Evolutionary conservation across 2,888 invertebrate species (phyloP).

Genomic region (Linnaemya tessellans): DNA sequence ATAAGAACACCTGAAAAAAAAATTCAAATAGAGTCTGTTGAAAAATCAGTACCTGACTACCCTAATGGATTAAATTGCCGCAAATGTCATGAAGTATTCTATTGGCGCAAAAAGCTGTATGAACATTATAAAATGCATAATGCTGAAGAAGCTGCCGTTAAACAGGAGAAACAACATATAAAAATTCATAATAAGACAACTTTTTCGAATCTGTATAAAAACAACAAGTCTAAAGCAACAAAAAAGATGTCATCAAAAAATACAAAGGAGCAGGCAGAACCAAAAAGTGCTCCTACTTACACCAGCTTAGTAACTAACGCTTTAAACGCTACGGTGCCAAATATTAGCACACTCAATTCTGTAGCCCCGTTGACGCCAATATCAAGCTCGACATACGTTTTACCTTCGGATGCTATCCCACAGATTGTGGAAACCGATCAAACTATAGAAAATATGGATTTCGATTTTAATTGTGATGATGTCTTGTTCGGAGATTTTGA

Average conservation of each 20-base stretch:
- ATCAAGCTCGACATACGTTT: slow-evolving; percentile 74
- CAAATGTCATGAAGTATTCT: slow-evolving; percentile 72
- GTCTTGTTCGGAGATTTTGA: slow-evolving; percentile 79
- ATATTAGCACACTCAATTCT: slow-evolving; percentile 10
- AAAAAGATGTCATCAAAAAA: slow-evolving; percentile 1
- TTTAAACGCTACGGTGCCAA: slow-evolving; percentile 51
- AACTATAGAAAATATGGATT: slow-evolving; percentile 80
- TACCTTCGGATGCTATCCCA: slow-evolving; percentile 80
- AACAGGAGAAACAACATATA: slow-evolving; percentile 41
- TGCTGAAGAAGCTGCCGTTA: slow-evolving; percentile 64
- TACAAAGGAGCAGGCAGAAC: background rate
- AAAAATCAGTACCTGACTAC: slow-evolving; percentile 64
- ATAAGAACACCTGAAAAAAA: slow-evolving; percentile 18
- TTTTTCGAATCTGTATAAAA: slow-evolving; percentile 11
- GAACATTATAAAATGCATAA: slow-evolving; percentile 73
- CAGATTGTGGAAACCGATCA: slow-evolving; percentile 80
- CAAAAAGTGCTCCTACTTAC: slow-evolving; percentile 3
- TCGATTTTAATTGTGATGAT: slow-evolving; percentile 79
- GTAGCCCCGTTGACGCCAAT: slow-evolving; percentile 75
- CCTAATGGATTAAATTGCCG: slow-evolving; percentile 73
- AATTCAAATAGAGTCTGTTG: background rate
- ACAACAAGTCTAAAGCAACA: background rate
- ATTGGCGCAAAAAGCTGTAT: slow-evolving; percentile 70
- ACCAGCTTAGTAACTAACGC: slow-evolving; percentile 39
- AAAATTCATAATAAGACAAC: slow-evolving; percentile 43